Percentiles rank a stretch among this genome's conserved stretches.
phyloP scores from a whole-genome alignment of 2,113 vertebrate genomes.

The Pogona vitticeps region DNA sequence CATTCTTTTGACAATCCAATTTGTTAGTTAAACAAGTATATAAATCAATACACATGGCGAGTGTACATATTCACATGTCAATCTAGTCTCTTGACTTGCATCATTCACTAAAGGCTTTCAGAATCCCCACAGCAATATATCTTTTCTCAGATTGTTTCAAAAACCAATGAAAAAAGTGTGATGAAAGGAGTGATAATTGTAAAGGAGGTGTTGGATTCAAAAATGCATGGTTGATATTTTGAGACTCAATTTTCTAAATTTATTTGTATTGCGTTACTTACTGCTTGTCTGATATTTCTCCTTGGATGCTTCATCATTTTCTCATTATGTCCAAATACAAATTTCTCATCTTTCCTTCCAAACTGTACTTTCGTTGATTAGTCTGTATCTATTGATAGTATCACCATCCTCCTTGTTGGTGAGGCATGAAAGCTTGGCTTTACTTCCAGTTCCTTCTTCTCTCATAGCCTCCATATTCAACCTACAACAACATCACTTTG shows the following conservation, averaged over 20 bases:
- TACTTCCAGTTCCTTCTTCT: not conserved
- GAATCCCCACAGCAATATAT: conserved; percentile 16
- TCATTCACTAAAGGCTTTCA: conserved; percentile 48
- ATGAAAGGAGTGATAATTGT: conserved; percentile 30
- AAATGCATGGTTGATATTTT: conserved; percentile 13
- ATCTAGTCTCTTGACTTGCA: conserved; percentile 46
- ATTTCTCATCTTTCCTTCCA: not conserved
- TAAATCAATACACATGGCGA: conserved; percentile 53
- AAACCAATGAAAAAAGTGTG: conserved; percentile 25
- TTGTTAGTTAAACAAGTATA: conserved; percentile 43
- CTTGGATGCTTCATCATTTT: not conserved
- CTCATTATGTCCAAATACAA: not conserved
- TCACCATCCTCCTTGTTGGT: not conserved
- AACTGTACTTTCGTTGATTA: not conserved
- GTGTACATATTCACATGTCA: conserved; percentile 33
- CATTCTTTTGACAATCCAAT: conserved; percentile 35
- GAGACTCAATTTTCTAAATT: conserved; percentile 1
- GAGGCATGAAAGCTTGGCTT: not conserved
- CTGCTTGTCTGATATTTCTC: not conserved
- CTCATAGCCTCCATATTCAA: not conserved
- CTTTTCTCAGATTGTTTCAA: conserved; percentile 34
- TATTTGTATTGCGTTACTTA: not conserved
- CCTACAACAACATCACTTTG: not conserved
- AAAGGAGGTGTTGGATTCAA: conserved; percentile 29
- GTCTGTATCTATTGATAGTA: not conserved